Evolutionary conservation across 2,797 vertebrate species (phyloP).

Genomic region (Pogoniulus pusillus): DNA sequence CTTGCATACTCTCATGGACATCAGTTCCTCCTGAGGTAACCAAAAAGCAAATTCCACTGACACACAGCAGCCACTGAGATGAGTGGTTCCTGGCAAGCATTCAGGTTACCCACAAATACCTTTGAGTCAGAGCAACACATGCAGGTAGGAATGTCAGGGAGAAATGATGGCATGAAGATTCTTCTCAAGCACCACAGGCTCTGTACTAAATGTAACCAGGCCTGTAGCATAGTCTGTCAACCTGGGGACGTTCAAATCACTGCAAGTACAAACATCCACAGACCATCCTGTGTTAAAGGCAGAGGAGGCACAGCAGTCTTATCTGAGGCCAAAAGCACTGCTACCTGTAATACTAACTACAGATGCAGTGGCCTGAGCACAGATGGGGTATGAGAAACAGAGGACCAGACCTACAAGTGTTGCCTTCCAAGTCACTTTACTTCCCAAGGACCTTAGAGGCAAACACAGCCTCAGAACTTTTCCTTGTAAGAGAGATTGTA

Average conservation of each 20-base stretch:
- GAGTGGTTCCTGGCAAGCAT: neutral
- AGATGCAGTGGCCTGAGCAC: neutral
- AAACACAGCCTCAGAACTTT: neutral
- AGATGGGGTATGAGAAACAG: neutral
- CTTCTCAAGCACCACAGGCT: neutral
- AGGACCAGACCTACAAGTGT: neutral
- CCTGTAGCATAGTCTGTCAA: neutral
- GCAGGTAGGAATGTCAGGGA: neutral
- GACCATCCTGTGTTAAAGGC: neutral
- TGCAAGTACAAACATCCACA: neutral
- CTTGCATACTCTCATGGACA: neutral
- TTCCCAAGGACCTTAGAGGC: neutral
- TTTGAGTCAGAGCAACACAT: neutral
- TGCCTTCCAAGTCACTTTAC: neutral
- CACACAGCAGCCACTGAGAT: neutral
- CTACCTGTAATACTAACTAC: neutral
- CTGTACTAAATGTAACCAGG: neutral
- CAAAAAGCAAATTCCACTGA: conserved; percentile 12
- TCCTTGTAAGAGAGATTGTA: neutral
- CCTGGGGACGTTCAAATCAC: neutral
- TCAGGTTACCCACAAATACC: conserved; percentile 25
- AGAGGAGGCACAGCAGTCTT: neutral
- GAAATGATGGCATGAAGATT: neutral
- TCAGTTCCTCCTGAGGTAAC: neutral
- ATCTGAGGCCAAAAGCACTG: neutral